Base-by-base conservation (phyloP, 2,888 invertebrate species). In the Diplazon laetatorius region DNA sequence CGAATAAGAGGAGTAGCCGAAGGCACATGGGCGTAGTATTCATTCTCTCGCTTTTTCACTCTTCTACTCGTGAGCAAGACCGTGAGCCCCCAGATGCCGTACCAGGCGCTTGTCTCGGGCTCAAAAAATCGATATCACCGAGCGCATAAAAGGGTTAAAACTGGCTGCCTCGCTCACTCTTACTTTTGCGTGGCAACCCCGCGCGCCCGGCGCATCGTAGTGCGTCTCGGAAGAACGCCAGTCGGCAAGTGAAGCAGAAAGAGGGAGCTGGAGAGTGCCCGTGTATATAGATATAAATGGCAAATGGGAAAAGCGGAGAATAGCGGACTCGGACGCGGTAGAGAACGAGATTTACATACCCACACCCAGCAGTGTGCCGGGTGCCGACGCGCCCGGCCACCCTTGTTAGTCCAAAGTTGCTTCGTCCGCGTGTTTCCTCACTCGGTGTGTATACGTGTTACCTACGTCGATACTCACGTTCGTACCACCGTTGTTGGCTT, bases 101-200 rank as follows among this genome's bases (percentile, higher is more conserved):
- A 57, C 60, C 59, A 70, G 78, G 80, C 78, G 84, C 86, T 83
- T 85, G 87, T 89, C 89, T 89, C 87, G 86, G 85, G 89, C 88
- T 88, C 87, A 86, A 88, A 89, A 89, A 89, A 89, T 89, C 89
- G 86, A 86, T 84, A 85, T 80, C 82, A 82, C 83, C 83, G 77
- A 86, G 87, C 87, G 87, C 74, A 70, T 80, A 88, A 89, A 89
- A 89, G 89, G 89, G 89, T 89, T 89, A 89, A 88, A 89, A 88
- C 69, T 72, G 65, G 35, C 62, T 63, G 25, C 60, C 72, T 79
- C 76, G 39, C 73, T 65, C 39, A 39, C 72, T 44, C 77, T 65
- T 46, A 70, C 76, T 69, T 55, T 63, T 66, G 39, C 60, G 52
- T 30, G 68, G 62, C 62, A 39, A 73, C 55, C 75, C 71, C 57